Conservation (phyloP, 1,140 invertebrate genomes). For the Drepana arcuata region DNA sequence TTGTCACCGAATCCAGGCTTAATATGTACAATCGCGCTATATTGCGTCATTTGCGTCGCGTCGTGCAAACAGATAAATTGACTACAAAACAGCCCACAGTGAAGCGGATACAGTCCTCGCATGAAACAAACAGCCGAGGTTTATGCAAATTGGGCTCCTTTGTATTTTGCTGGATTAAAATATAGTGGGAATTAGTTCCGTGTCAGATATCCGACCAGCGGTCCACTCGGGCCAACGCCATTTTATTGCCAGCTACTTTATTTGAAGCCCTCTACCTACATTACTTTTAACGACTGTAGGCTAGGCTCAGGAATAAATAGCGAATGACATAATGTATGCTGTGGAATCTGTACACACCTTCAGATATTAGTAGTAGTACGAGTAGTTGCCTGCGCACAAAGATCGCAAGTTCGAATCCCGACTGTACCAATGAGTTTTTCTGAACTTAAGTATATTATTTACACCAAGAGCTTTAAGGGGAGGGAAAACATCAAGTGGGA, state of each 20-base stretch:
- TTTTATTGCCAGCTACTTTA: constrained; percentile 53
- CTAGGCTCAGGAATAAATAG: background rate
- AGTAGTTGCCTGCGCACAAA: too few species aligned
- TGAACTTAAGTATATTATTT: too few species aligned
- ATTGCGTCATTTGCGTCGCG: too few species aligned
- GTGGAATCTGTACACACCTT: background rate
- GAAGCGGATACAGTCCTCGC: constrained; percentile 64
- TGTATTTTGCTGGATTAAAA: constrained; percentile 69
- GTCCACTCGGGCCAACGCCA: constrained; percentile 44
- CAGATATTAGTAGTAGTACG: too few species aligned
- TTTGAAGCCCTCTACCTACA: constrained; percentile 29
- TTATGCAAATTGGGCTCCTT: constrained; percentile 70
- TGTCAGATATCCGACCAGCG: constrained; percentile 58
- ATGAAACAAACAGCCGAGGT: constrained; percentile 66
- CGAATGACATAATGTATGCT: background rate
- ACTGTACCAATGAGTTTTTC: too few species aligned
- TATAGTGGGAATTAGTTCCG: constrained; percentile 68
- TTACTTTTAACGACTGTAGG: constrained; percentile 12
- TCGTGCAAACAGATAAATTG: constrained; percentile 55
- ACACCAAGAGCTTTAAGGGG: too few species aligned
- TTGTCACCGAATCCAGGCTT: too few species aligned
- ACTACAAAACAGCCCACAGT: constrained; percentile 52
- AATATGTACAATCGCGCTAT: constrained; percentile 17
- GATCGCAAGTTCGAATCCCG: too few species aligned
- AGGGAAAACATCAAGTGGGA: too few species aligned